phyloP scores from a whole-genome alignment of 2,888 invertebrate genomes.

The Dilophus febrilis region DNA sequence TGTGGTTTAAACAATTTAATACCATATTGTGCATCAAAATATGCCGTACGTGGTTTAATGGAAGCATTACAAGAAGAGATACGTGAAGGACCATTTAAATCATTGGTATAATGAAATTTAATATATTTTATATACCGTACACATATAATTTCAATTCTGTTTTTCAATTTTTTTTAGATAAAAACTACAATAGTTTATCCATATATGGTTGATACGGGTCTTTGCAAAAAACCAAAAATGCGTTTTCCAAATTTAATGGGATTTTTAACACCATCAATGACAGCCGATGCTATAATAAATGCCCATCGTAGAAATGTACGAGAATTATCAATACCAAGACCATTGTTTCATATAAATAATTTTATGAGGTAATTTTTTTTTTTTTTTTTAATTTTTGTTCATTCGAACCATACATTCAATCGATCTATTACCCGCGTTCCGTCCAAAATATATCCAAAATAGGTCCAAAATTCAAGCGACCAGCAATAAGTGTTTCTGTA shows the following conservation, averaged over 20 bases:
- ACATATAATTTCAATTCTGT: no score
- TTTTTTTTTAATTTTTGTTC: no score
- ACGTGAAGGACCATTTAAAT: slow-evolving; percentile 23
- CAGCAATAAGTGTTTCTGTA: no score
- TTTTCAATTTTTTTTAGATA: slow-evolving; percentile 33
- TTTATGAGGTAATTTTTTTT: not conserved
- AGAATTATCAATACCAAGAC: slow-evolving; percentile 48
- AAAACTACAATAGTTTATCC: slow-evolving; percentile 73
- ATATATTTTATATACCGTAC: not conserved
- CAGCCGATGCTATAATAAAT: slow-evolving; percentile 45
- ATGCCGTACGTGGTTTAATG: slow-evolving; percentile 70
- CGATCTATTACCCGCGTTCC: no score
- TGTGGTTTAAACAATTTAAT: slow-evolving; percentile 57
- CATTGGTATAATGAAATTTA: not conserved
- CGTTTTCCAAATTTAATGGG: slow-evolving; percentile 49
- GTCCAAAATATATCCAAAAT: no score
- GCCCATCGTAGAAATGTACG: slow-evolving; percentile 45
- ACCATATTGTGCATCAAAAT: slow-evolving; percentile 70
- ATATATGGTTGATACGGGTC: slow-evolving; percentile 73
- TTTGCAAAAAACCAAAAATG: slow-evolving; percentile 59
- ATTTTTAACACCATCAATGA: slow-evolving; percentile 42
- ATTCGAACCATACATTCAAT: no score
- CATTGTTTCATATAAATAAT: slow-evolving; percentile 34
- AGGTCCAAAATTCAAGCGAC: no score
- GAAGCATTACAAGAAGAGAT: slow-evolving; percentile 64